Evolutionary conservation across 2,797 vertebrate species (phyloP), one percentile per base, ranked within the genome.

Genomic region (Semaprochilodus insignis): DNA sequence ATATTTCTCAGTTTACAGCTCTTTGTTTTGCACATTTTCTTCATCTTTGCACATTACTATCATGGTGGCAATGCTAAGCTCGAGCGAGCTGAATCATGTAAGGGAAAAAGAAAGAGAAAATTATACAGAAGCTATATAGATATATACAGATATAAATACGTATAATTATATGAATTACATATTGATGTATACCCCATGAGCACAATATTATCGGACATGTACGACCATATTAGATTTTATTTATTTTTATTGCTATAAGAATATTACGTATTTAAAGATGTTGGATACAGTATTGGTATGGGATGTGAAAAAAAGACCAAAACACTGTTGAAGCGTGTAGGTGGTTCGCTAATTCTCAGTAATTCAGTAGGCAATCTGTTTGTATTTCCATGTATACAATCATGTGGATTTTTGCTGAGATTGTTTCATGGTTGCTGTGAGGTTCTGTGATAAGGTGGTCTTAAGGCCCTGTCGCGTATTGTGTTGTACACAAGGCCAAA

Each of bases 141-240:
- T 88, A 83, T 85, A 83, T 85, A 89, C 69, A 17, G 81, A 87
- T 86, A 78, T 71, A 87, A 88, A 88, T 88, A 87, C 81, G 80
- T 91, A 89, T 90, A 90, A 87, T 91, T 86, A 92, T 69, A 75
- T 81, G 44, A 81, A 87, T 78, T 69, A 59, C 73, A 85, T 84
- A 86, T 83, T 73, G 90, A 91, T 90, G 90, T 90, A 81, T 87
- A 84, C 83, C 85, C 86, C 85, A 91, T 91, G 90, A 95, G 94
- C 94, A 95, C 94, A 94, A 94, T 87, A 87, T 90, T 79, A 91
- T 88, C 91, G 90, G 93, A 86, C 89, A 85, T 90, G 84, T 89
- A 89, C 78, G 71, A 87, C 78, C 92, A 90, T 93, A 90, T 92
- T 90, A 89, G 92, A 90, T 92, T 92, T 87, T 90, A 91, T 91